Conservation (phyloP, 2,888 invertebrate species). For the Patella pellucida region DNA sequence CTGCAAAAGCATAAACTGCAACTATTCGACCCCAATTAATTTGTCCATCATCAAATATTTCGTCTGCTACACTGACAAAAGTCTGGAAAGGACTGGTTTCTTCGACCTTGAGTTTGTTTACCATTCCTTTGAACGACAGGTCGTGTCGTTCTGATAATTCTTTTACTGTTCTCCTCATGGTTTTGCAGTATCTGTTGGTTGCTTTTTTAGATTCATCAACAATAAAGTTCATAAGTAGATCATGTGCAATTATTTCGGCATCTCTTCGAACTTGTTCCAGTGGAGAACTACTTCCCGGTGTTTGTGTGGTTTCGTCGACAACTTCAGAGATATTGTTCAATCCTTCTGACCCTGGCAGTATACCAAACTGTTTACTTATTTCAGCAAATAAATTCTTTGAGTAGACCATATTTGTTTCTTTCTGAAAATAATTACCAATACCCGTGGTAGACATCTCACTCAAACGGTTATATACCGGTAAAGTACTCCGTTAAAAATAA, state of each 20-base stretch:
- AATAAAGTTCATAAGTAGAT: slow-evolving; percentile 54
- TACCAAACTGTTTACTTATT: slow-evolving; percentile 57
- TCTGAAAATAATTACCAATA: not conserved
- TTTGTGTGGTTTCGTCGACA: slow-evolving; percentile 53
- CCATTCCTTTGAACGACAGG: slow-evolving; percentile 64
- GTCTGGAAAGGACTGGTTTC: slow-evolving; percentile 53
- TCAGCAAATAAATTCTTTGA: slow-evolving; percentile 55
- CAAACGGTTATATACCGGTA: not conserved
- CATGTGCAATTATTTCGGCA: slow-evolving; percentile 57
- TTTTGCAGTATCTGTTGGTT: slow-evolving; percentile 61
- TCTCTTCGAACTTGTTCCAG: slow-evolving; percentile 55
- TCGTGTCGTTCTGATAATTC: slow-evolving; percentile 65
- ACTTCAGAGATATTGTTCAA: slow-evolving; percentile 50
- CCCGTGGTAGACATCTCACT: not conserved
- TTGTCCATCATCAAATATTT: slow-evolving; percentile 67
- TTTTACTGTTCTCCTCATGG: slow-evolving; percentile 65
- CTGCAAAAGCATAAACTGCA: slow-evolving; percentile 67
- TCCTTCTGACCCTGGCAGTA: slow-evolving; percentile 54
- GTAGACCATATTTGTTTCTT: not conserved
- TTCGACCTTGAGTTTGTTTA: slow-evolving; percentile 59
- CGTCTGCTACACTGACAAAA: slow-evolving; percentile 64
- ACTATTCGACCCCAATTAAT: slow-evolving; percentile 69
- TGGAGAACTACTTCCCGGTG: slow-evolving; percentile 47
- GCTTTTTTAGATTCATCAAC: slow-evolving; percentile 48
- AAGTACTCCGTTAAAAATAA: not conserved